phyloP scores from a whole-genome alignment of 2,888 invertebrate species.

The Aelia acuminata region DNA sequence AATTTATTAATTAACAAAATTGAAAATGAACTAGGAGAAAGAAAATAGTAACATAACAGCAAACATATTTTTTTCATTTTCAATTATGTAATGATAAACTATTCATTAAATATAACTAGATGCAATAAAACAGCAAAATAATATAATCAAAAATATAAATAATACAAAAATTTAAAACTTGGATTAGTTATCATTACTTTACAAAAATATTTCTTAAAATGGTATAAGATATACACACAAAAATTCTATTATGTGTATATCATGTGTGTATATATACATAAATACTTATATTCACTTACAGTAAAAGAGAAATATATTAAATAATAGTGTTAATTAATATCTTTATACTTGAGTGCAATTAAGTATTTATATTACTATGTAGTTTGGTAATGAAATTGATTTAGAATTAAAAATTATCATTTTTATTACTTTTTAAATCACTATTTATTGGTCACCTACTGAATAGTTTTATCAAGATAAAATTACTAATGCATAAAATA shows the following conservation, averaged over 20 bases:
- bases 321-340: background rate
- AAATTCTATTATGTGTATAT: background rate
- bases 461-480: background rate
- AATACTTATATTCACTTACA: constrained; percentile 20
- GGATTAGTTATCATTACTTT: constrained; percentile 29
- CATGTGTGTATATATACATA: constrained; percentile 34
- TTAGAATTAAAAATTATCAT: background rate
- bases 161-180: constrained; percentile 34
- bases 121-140: constrained; percentile 1
- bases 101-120: background rate
- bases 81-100: constrained; percentile 30
- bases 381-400: background rate
- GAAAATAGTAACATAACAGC: constrained; percentile 5
- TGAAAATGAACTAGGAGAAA: background rate
- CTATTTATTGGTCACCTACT: background rate
- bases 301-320: background rate
- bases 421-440: background rate
- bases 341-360: background rate
- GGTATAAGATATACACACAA: constrained; percentile 7
- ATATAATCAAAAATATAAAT: too few relatives aligned
- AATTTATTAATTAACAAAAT: too few relatives aligned
- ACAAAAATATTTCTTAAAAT: constrained; percentile 40
- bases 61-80: constrained; percentile 23
- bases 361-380: background rate
- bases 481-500: background rate